Base-by-base conservation (phyloP, 2,888 invertebrate species). In the Melinaea marsaeus region DNA sequence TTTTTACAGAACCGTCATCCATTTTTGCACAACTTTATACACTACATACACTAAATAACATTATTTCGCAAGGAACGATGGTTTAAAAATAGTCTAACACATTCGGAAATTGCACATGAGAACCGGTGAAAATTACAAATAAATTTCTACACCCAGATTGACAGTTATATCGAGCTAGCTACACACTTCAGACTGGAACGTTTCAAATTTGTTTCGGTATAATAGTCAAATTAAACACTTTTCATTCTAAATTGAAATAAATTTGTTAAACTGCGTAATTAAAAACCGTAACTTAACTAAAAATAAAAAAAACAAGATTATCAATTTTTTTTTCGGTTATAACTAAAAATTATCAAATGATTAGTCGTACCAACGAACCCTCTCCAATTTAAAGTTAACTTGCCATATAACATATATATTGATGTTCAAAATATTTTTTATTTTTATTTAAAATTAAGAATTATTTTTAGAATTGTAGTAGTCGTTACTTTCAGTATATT, bases 71-170 rank as follows among this genome's bases (percentile, higher is more conserved):
- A 83, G 75, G 74, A 81, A 82, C 77, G 79, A 77, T 79, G 79
- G 79, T 83, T 83, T 79, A 79, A 84, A 83, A 83, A 79, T 80
- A 76, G 81, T 86, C 83, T 87, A 89, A 88, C 87, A 88, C 90
- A 85, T 86, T 82, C 71, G 80, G 79, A 84, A 85, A 88, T 85
- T 85, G 86, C 85, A 86, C 86, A 85, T 82, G 77, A 84, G 83
- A 86, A 88, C 90, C 90, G 90, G 90, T 89, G 89, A 88, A 89
- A 88, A 90, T 87, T 87, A 88, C 86, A 88, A 89, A 88, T 88
- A 88, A 89, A 86, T 90, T 90, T 90, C 90, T 90, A 89, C 88
- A 89, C 85, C 86, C 86, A 88, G 84, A 90, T 85, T 90, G 91
- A 90, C 90, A 91, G 90, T 89, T 90, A 89, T 85, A 86, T 85